Conservation (phyloP, 2,113 vertebrate species). For the Cromileptes altivelis region DNA sequence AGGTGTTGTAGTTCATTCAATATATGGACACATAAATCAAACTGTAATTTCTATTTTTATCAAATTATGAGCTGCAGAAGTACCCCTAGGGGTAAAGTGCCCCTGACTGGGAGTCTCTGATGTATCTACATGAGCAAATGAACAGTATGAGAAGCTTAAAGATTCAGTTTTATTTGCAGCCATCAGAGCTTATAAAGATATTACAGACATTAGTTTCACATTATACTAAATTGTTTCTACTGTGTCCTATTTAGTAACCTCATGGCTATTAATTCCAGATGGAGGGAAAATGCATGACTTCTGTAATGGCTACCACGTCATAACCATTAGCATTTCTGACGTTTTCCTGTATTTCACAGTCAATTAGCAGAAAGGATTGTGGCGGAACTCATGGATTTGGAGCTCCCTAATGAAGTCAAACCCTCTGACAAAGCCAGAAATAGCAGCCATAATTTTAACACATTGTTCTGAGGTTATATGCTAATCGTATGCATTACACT, state of each 20-base stretch:
- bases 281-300: constrained; percentile 23
- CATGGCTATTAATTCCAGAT: constrained; percentile 9
- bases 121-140: background rate
- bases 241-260: constrained; percentile 24
- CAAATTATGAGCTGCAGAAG: background rate
- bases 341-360: constrained; percentile 53
- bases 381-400: constrained; percentile 34
- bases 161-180: constrained; percentile 15
- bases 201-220: constrained; percentile 34
- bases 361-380: constrained; percentile 46
- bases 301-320: constrained; percentile 20
- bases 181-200: background rate
- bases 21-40: background rate
- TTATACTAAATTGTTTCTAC: constrained; percentile 25
- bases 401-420: constrained; percentile 55
- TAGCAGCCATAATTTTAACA: constrained; percentile 34
- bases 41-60: background rate
- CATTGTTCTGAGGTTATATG: constrained; percentile 44
- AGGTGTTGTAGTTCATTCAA: background rate
- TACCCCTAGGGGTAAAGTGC: background rate
- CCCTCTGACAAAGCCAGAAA: constrained; percentile 46
- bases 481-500: constrained; percentile 41
- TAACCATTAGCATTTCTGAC: constrained; percentile 54
- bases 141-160: background rate
- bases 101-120: background rate